A percentile compares a stretch with the other conserved stretches of the same genome.
Conservation (phyloP, 2,888 invertebrate genomes). For the Leuctra nigra region DNA sequence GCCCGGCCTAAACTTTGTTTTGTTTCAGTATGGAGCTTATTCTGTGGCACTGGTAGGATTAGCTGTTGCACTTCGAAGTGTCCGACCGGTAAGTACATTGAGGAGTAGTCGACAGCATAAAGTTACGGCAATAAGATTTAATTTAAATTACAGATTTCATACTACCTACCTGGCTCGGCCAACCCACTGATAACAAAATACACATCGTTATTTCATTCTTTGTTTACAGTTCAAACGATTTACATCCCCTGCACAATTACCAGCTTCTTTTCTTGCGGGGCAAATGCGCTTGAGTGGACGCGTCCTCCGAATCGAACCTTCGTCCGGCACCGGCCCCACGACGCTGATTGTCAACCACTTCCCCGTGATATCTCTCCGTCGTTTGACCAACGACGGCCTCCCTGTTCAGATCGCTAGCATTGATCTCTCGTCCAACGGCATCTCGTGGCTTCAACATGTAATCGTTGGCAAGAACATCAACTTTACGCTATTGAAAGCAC, state of each 20-base stretch:
- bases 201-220: neutral
- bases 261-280: constrained; percentile 39
- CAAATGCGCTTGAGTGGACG: constrained; percentile 38
- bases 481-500: constrained; percentile 40
- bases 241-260: constrained; percentile 39
- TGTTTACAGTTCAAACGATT: constrained; percentile 40
- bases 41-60: constrained; percentile 51
- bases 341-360: constrained; percentile 41
- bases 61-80: constrained; percentile 49
- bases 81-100: constrained; percentile 52
- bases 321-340: constrained; percentile 33
- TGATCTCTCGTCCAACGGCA: constrained; percentile 43
- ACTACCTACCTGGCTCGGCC: too few relatives aligned
- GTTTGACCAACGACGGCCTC: constrained; percentile 35
- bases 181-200: neutral
- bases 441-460: constrained; percentile 53
- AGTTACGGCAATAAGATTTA: too few relatives aligned
- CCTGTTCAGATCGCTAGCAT: constrained; percentile 49
- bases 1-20: constrained; percentile 27
- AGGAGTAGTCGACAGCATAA: too few relatives aligned
- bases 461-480: constrained; percentile 45
- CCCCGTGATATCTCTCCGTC: constrained; percentile 37
- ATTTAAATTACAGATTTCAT: too few relatives aligned
- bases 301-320: constrained; percentile 40
- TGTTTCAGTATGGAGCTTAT: constrained; percentile 51